These are phyloP conservation scores for Nipponia nippon DNA, from an alignment of 2,113 vertebrate species.

Conservation along the genomic window DNA sequence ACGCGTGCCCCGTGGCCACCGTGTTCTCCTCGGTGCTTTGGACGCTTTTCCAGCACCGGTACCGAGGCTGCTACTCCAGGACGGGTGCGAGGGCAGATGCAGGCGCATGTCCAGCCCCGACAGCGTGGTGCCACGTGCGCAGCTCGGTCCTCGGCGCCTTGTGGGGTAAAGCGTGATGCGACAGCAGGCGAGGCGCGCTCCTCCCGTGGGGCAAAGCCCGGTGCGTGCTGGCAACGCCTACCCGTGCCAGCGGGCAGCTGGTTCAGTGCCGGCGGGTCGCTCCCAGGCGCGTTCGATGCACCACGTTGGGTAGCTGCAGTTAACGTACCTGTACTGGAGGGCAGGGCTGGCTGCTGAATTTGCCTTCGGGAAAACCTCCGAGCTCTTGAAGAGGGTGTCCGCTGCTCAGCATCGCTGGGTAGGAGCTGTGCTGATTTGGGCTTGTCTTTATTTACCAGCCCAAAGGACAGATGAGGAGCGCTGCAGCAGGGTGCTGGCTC, in stretches of 20 bases:
- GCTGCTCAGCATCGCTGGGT: neutral
- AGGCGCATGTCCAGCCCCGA: accelerated
- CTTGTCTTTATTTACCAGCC: neutral
- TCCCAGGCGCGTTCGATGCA: accelerated
- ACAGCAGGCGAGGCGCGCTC: neutral
- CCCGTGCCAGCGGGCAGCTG: accelerated
- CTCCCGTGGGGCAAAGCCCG: accelerated
- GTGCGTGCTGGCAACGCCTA: accelerated
- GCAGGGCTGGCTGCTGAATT: neutral
- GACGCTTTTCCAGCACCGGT: accelerated
- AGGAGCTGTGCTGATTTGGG: neutral
- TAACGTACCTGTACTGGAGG: neutral
- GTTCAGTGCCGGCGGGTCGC: accelerated
- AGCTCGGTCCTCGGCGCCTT: accelerated
- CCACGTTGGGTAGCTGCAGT: neutral
- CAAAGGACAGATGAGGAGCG: neutral
- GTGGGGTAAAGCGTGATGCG: no score
- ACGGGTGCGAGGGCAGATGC: accelerated
- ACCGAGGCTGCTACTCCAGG: neutral
- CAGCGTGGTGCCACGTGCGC: accelerated
- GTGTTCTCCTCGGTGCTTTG: neutral
- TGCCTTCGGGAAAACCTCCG: neutral
- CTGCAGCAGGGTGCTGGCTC: neutral
- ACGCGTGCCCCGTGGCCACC: accelerated
- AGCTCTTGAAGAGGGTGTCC: neutral